Percentiles rank a stretch among this genome's conserved stretches.
Conservation (phyloP, 2,888 invertebrate genomes). For the Polymixis flavicincta region DNA sequence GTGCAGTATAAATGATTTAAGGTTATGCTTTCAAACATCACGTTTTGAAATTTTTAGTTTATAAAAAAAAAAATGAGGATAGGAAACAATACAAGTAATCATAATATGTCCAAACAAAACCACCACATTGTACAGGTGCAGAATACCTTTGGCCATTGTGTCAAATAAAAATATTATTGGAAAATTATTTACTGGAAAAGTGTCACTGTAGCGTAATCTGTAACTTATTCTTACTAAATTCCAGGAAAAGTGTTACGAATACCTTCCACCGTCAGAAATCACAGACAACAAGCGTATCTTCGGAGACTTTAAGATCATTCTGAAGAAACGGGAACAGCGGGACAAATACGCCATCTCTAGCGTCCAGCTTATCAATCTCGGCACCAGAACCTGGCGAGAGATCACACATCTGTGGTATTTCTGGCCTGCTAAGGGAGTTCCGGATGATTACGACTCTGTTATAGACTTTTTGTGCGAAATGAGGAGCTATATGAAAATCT, state of each 20-base stretch:
- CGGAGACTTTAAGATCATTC: conserved; percentile 96
- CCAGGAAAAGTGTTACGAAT: conserved; percentile 97
- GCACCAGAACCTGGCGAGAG: conserved; percentile 96
- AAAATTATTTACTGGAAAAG: too few species aligned
- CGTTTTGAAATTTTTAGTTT: not conserved
- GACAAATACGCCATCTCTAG: conserved; percentile 97
- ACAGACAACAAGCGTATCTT: conserved; percentile 96
- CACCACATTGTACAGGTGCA: not conserved
- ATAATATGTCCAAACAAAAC: not conserved
- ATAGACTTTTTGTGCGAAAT: conserved; percentile 97
- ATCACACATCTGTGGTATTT: conserved; percentile 98
- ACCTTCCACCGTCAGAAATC: conserved; percentile 97
- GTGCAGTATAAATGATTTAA: not conserved
- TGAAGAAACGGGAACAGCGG: conserved; percentile 96
- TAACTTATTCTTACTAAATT: conserved; percentile 64
- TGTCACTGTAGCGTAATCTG: not conserved
- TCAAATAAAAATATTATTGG: not conserved
- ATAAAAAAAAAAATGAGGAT: not conserved
- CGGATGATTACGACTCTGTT: conserved; percentile 95
- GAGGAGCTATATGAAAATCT: conserved; percentile 90
- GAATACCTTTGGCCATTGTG: not conserved
- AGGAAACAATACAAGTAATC: not conserved
- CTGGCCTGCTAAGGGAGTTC: conserved; percentile 97
- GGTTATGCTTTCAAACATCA: not conserved
- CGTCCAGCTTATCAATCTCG: conserved; percentile 95